Evolutionary conservation across 92 coral and sea anemone species (phyloP).

Genomic region (Nematostella vectensis): DNA sequence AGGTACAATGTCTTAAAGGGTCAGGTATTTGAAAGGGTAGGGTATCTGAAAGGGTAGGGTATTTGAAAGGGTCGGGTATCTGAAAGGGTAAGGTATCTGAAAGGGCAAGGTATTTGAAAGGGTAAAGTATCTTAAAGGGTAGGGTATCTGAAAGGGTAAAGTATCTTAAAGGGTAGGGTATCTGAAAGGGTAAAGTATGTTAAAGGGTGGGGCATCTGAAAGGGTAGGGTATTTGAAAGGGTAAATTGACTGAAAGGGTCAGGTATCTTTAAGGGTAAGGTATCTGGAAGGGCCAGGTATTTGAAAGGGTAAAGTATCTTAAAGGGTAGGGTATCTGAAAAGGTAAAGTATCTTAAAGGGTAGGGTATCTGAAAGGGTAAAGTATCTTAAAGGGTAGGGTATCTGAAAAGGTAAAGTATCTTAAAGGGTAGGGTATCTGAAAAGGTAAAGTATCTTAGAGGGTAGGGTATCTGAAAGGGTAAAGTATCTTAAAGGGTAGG

Average conservation of each 20-base stretch:
- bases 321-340: neutral
- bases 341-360: neutral
- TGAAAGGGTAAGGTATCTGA: too few relatives aligned
- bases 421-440: neutral
- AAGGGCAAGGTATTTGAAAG: neutral
- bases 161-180: neutral
- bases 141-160: neutral
- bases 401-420: neutral
- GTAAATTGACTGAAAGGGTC: neutral
- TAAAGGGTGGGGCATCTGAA: neutral
- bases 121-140: neutral
- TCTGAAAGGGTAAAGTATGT: neutral
- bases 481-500: neutral
- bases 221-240: neutral
- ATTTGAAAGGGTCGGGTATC: neutral
- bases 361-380: neutral
- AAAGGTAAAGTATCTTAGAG: neutral
- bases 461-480: neutral
- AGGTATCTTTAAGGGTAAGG: neutral
- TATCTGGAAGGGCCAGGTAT: neutral
- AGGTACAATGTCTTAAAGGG: conserved; percentile 71
- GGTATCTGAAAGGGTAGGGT: neutral
- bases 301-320: neutral
- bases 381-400: neutral
- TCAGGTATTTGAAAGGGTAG: neutral